phyloP scores from a whole-genome alignment of 2,797 vertebrate genomes.

The Acestrorhynchus altus region DNA sequence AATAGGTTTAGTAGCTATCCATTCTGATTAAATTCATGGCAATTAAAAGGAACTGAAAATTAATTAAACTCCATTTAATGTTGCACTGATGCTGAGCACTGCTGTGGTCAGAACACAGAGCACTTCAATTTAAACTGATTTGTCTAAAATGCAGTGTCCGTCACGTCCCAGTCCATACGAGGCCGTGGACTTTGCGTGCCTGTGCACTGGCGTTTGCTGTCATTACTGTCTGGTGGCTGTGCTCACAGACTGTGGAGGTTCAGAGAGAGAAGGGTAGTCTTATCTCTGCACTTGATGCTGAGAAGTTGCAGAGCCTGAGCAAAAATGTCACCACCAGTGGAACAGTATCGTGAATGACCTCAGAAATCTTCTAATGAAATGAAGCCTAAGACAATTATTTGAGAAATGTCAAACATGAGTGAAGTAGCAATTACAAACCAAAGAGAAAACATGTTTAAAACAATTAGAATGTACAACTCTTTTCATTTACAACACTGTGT shows the following conservation, averaged over 20 bases:
- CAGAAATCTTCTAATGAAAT: slow-evolving; percentile 49
- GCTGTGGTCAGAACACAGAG: background rate
- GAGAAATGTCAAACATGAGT: slow-evolving; percentile 29
- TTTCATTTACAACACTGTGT: too few species aligned
- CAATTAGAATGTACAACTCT: too few species aligned
- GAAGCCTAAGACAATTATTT: too few species aligned
- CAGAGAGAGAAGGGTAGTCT: slow-evolving; percentile 28
- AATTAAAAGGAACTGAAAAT: slow-evolving; percentile 21
- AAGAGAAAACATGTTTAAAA: background rate
- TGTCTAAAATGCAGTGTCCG: background rate
- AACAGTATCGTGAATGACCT: slow-evolving; percentile 52
- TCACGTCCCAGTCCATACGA: background rate
- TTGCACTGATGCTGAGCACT: background rate
- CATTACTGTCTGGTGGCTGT: slow-evolving; percentile 17
- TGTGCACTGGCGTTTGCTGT: slow-evolving; percentile 25
- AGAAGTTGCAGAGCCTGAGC: slow-evolving; percentile 56
- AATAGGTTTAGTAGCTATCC: background rate
- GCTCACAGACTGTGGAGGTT: slow-evolving; percentile 14
- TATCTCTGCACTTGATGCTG: slow-evolving; percentile 59
- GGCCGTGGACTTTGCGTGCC: slow-evolving; percentile 24
- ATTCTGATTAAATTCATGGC: slow-evolving; percentile 4
- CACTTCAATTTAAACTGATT: background rate
- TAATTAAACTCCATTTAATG: background rate
- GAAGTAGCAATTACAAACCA: too few species aligned
- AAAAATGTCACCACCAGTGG: slow-evolving; percentile 51